Evolutionary conservation across 2,797 vertebrate species (phyloP).

Genomic region (Pipistrellus nathusii): DNA sequence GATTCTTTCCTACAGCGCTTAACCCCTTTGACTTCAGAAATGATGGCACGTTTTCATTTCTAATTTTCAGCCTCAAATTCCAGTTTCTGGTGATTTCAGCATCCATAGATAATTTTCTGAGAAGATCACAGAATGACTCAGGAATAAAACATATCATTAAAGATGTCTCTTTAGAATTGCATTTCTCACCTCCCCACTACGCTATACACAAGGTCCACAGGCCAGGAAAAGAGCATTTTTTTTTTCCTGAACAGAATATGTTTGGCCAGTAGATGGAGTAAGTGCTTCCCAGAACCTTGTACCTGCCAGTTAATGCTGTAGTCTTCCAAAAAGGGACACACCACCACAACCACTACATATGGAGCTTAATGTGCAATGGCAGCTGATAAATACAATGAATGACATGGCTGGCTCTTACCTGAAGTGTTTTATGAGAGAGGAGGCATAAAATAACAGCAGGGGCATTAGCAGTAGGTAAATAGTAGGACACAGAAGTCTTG

Average conservation of each 20-base stretch:
- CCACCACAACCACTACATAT: not conserved
- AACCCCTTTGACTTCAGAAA: not conserved
- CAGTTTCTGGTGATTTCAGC: not conserved
- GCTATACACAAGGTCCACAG: not conserved
- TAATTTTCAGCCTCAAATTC: conserved; percentile 25
- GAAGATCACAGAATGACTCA: not conserved
- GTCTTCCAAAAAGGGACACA: conserved; percentile 11
- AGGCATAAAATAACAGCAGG: not conserved
- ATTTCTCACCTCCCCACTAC: not conserved
- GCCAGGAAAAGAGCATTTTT: not conserved
- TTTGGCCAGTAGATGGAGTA: conserved; percentile 66
- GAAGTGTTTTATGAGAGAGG: not conserved
- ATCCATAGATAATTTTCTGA: not conserved
- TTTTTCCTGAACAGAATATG: not conserved
- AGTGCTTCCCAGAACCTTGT: conserved; percentile 3
- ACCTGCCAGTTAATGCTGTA: not conserved
- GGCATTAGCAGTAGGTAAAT: not conserved
- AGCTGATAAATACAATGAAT: not conserved
- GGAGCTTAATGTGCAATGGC: not conserved
- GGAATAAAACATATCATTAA: not conserved
- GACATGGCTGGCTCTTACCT: not conserved
- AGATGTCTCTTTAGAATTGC: not conserved
- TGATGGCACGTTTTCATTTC: not conserved
- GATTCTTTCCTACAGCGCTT: not conserved
- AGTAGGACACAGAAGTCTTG: not conserved